phyloP scores from a whole-genome alignment of 2,797 vertebrate genomes.

The Sebastes itinus region DNA sequence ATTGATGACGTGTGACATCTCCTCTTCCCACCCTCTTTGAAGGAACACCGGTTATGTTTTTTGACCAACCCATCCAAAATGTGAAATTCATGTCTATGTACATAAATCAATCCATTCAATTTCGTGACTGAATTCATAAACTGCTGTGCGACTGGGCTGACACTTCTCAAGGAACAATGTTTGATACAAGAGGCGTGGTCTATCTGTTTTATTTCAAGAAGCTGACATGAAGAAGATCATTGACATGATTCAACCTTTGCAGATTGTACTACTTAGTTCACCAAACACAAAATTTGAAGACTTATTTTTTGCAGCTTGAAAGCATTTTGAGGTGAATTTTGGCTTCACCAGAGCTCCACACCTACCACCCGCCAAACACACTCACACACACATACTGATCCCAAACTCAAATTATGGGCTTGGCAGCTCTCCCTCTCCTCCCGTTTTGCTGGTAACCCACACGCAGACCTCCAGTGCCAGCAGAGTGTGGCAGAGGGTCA shows the following conservation, averaged over 20 bases:
- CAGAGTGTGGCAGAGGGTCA: constrained; percentile 73
- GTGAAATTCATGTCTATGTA: too few relatives aligned
- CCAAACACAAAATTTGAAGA: neutral
- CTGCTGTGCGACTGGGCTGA: too few relatives aligned
- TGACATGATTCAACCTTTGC: neutral
- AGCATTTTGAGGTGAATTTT: constrained; percentile 49
- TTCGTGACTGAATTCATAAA: too few relatives aligned
- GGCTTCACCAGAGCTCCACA: constrained; percentile 26
- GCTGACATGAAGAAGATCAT: neutral
- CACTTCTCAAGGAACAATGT: neutral
- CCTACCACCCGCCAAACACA: constrained; percentile 36
- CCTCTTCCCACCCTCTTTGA: too few relatives aligned
- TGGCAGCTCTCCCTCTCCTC: constrained; percentile 57
- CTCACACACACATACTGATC: constrained; percentile 40
- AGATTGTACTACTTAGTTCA: neutral
- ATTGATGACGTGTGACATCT: too few relatives aligned
- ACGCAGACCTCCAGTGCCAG: constrained; percentile 67
- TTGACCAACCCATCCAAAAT: too few relatives aligned
- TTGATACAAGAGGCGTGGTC: neutral
- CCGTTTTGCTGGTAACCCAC: constrained; percentile 78
- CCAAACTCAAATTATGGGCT: constrained; percentile 64
- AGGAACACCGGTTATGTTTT: too few relatives aligned
- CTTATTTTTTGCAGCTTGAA: constrained; percentile 13
- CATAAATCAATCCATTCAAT: too few relatives aligned
- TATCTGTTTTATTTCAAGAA: neutral